Percentiles rank a stretch among this genome's conserved stretches.
phyloP scores from a whole-genome alignment of 2,888 invertebrate genomes.

The Sceliomorpha sp. region DNA sequence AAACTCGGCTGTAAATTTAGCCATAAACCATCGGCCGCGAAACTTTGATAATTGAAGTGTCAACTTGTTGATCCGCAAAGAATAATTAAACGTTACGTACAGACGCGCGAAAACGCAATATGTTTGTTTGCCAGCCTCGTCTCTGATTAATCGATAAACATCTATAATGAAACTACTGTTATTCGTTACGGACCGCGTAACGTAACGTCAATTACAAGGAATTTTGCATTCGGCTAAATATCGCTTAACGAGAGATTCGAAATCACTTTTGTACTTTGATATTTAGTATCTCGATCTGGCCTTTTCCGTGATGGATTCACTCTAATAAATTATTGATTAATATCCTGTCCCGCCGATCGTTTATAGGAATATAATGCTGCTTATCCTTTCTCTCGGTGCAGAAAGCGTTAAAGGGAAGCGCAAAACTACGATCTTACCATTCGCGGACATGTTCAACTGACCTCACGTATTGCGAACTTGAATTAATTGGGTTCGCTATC shows the following conservation, averaged over 20 bases:
- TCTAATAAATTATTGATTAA: conserved; percentile 40
- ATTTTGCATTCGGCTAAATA: too few species aligned
- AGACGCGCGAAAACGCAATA: too few species aligned
- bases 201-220: too few species aligned
- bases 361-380: conserved; percentile 28
- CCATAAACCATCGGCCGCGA: conserved; percentile 12
- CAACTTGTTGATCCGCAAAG: conserved; percentile 12
- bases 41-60: conserved; percentile 12
- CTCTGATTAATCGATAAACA: too few species aligned
- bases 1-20: conserved; percentile 22
- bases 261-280: conserved; percentile 17
- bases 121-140: too few species aligned
- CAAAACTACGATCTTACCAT: conserved; percentile 23
- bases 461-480: conserved; percentile 22
- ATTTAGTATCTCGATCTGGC: conserved; percentile 16
- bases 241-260: not conserved
- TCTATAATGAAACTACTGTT: too few species aligned
- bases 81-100: conserved; percentile 2
- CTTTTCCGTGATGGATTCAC: conserved; percentile 23
- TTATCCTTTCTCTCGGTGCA: conserved; percentile 39
- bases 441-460: conserved; percentile 22
- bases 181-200: too few species aligned
- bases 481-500: conserved; percentile 23
- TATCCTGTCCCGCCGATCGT: conserved; percentile 28
- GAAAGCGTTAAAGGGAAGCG: conserved; percentile 46